Base-by-base conservation (phyloP, 2,888 invertebrate genomes). In the Andrena trimmerana region DNA sequence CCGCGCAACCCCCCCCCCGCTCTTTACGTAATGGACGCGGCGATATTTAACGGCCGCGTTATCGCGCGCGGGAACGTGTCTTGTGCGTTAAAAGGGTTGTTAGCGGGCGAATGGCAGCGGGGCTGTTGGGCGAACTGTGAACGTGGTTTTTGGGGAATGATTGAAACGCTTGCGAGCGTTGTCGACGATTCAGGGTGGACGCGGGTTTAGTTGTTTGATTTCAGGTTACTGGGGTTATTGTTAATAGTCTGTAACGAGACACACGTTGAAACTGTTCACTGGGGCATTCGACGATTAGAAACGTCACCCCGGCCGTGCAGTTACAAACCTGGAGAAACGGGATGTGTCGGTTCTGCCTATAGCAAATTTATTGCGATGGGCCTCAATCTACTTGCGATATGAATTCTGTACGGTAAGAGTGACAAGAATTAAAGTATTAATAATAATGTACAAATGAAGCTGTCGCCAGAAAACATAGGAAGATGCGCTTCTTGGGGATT, bases 41-140 rank as follows among this genome's bases (percentile, higher is more conserved):
- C 48, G 54, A 57, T 33, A 63, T 29, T 71, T 71, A 54, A 54
- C 75, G 29, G 42, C 20, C 59, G 20, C 60, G 31, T 60, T 33
- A 60, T 60, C 48, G 62, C 8, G 59, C 59, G 1, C 16, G 59
- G 13, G 54, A 54, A 24, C 36, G 20, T 42, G 42, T 20, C 20
- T 20, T 4, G 42, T 27, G 63, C 57, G 24, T 27, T 57, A 57
- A 63, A 36, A 42, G 42, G 24, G 24, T 42, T 31, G 16, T 13
- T 24, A 36, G 63, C 36, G 36, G 36, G 42, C 42, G 36, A 63
- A 63, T 31, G 63, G 42, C 24, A 63, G 63, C 36, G 36, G 6
- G 3, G 24, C 10, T 13, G 36, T 42, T 7, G 1, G 1, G 4
- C 6, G 20, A 10, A 27, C 24, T 10, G 57, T 24, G 24, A 4